Percentiles rank a stretch among this genome's conserved stretches.
These are phyloP conservation scores for Emberiza fucata DNA, from an alignment of 2,113 vertebrate species.

Conservation along the genomic window DNA sequence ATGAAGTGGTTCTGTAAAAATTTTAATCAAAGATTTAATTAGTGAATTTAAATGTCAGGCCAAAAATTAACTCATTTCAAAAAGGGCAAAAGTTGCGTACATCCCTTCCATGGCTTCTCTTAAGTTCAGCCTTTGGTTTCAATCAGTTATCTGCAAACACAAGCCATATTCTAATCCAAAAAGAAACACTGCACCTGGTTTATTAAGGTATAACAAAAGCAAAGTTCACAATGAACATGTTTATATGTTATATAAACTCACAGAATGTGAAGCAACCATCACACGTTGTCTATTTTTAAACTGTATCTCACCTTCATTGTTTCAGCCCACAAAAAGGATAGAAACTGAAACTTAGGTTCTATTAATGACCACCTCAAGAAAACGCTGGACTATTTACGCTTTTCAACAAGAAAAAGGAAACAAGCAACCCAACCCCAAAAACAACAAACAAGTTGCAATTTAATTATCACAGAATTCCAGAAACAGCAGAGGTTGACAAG, in stretches of 20 bases:
- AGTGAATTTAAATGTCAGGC: background rate
- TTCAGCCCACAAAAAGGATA: background rate
- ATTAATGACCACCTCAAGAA: background rate
- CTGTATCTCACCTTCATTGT: background rate
- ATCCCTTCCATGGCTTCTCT: background rate
- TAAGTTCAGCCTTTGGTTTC: background rate
- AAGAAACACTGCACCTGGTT: background rate
- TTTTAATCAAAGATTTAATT: background rate
- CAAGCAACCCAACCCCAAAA: rapidly evolving
- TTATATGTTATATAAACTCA: background rate
- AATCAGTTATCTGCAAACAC: background rate
- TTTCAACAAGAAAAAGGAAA: background rate
- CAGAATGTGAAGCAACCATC: background rate
- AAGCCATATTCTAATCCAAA: background rate
- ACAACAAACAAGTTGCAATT: background rate
- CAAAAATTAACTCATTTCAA: background rate
- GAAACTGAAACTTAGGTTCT: background rate
- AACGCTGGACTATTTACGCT: background rate
- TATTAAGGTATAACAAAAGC: background rate
- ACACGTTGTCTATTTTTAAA: background rate
- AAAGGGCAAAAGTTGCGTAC: background rate
- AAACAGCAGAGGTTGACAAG: background rate
- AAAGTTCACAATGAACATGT: background rate
- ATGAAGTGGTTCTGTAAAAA: background rate
- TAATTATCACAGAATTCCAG: background rate